Evolutionary conservation across 1,140 invertebrate genomes (phyloP).

Genomic region (Pseudobourletiella spinata): DNA sequence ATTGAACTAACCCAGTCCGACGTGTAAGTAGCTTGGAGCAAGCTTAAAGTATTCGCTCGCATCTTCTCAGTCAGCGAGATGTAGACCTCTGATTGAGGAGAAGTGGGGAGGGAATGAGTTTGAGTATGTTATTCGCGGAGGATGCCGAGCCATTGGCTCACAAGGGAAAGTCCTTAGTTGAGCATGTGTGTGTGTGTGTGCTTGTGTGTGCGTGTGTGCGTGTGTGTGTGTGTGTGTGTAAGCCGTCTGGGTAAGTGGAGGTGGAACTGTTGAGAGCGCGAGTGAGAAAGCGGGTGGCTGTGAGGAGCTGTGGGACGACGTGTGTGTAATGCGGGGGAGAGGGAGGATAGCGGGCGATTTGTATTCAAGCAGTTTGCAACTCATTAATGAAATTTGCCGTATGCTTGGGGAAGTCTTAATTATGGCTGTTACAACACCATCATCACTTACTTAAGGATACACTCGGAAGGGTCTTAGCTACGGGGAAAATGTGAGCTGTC

Average conservation of each 20-base stretch:
- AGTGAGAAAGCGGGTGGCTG: not conserved
- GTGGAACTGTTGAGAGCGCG: not conserved
- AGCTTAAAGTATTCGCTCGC: no score
- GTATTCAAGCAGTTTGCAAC: slow-evolving; percentile 33
- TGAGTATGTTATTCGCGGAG: no score
- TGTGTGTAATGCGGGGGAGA: not conserved
- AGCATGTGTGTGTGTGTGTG: no score
- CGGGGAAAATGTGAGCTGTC: no score
- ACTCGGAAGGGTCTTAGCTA: not conserved
- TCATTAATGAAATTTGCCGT: slow-evolving; percentile 34
- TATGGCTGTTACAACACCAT: slow-evolving; percentile 21
- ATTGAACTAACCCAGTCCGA: no score
- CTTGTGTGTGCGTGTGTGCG: no score
- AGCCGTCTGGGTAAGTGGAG: not conserved
- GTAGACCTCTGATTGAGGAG: no score
- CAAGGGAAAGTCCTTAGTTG: no score
- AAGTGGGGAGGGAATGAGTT: no score
- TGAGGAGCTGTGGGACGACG: not conserved
- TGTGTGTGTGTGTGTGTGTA: not conserved
- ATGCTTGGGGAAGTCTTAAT: slow-evolving; percentile 27
- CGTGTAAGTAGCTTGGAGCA: no score
- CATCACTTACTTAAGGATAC: slow-evolving; percentile 9
- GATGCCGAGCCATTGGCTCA: no score
- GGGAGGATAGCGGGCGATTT: slow-evolving; percentile 20
- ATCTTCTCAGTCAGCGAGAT: no score